Evolutionary conservation across 2,888 invertebrate genomes (phyloP).

Genomic region (Xylota segnis): DNA sequence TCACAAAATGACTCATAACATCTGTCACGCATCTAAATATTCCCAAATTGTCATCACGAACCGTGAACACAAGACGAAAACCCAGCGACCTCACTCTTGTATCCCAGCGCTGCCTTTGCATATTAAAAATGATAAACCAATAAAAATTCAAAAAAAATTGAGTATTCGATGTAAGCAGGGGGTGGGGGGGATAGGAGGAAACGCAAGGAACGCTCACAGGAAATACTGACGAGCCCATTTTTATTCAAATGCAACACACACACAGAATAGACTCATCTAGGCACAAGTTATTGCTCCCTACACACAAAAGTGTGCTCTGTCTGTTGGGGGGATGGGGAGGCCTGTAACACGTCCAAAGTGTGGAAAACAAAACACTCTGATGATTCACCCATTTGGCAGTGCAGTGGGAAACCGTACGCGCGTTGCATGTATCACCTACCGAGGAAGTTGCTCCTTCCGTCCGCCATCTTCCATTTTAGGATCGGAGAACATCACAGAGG

Average conservation of each 20-base stretch:
- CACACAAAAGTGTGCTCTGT: not conserved
- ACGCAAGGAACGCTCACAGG: slow-evolving; percentile 53
- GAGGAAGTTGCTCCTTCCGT: slow-evolving; percentile 47
- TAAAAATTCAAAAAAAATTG: slow-evolving; percentile 41
- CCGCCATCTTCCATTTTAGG: slow-evolving; percentile 40
- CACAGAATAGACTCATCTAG: slow-evolving; percentile 62
- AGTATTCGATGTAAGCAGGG: not conserved
- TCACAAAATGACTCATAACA: slow-evolving; percentile 60
- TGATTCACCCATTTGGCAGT: slow-evolving; percentile 58
- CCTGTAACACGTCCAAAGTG: slow-evolving; percentile 45
- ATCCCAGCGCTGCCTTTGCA: slow-evolving; percentile 39
- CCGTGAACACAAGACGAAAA: slow-evolving; percentile 16
- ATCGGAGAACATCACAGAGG: slow-evolving; percentile 59
- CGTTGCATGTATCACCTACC: slow-evolving; percentile 49
- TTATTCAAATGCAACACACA: slow-evolving; percentile 68
- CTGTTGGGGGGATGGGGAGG: not conserved
- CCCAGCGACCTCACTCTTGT: slow-evolving; percentile 30
- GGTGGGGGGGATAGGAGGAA: slow-evolving; percentile 21
- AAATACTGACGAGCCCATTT: slow-evolving; percentile 73
- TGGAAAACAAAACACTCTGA: slow-evolving; percentile 61
- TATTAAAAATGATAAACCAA: slow-evolving; percentile 71
- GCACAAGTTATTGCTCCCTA: slow-evolving; percentile 67
- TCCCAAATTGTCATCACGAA: slow-evolving; percentile 42
- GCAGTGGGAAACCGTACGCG: slow-evolving; percentile 18
- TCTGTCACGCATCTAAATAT: slow-evolving; percentile 38